These are phyloP conservation scores for Microtus obscurus DNA, from an alignment of 2,797 vertebrate species.

Conservation along the genomic window DNA sequence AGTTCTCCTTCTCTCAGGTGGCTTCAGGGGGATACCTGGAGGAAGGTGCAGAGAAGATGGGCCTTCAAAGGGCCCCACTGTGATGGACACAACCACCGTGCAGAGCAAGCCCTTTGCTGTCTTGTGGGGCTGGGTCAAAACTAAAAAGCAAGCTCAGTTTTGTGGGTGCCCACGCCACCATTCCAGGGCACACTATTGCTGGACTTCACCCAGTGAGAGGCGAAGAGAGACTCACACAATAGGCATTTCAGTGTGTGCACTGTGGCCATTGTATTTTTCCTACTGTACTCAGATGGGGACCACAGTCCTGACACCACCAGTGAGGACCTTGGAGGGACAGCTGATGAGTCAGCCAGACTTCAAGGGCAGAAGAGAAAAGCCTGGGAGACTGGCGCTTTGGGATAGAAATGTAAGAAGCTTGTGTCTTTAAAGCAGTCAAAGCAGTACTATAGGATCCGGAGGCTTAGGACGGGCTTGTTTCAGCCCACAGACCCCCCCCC, in stretches of 20 bases:
- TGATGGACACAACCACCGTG: constrained; percentile 13
- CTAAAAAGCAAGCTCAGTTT: constrained; percentile 53
- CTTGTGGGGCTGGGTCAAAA: background rate
- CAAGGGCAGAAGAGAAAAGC: constrained; percentile 13
- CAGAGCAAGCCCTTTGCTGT: background rate
- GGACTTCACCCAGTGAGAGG: constrained; percentile 77
- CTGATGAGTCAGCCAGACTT: constrained; percentile 77
- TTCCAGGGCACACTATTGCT: constrained; percentile 70
- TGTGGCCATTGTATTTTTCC: constrained; percentile 79
- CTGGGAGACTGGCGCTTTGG: constrained; percentile 61
- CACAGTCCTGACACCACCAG: constrained; percentile 81
- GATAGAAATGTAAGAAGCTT: constrained; percentile 18
- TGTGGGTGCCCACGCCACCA: background rate
- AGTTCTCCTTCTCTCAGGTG: background rate
- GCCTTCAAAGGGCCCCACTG: background rate
- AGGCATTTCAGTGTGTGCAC: constrained; percentile 84
- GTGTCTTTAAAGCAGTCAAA: background rate
- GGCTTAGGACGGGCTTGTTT: background rate
- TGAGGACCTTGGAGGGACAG: constrained; percentile 65
- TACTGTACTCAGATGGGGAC: constrained; percentile 77
- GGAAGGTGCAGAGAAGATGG: background rate
- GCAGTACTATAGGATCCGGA: background rate
- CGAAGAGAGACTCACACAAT: constrained; percentile 82
- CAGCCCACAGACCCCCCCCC: background rate
- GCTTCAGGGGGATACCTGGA: background rate